Evolutionary conservation across 37 sponge, comb jelly and placozoan genomes (phyloP), one percentile per base, ranked within the genome.

Genomic region (Amphimedon queenslandica): DNA sequence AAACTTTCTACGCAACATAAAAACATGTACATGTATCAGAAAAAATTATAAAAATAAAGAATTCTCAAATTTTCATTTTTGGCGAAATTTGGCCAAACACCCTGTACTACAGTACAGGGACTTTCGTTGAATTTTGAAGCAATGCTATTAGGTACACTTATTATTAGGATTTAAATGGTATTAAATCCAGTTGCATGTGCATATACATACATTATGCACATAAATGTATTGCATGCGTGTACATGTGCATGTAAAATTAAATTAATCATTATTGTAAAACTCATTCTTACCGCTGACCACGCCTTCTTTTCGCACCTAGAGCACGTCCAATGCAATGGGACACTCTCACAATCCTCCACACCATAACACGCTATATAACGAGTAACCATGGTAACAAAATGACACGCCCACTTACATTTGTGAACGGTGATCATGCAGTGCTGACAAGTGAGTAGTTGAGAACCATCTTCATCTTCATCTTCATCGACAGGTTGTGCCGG

Each of bases 291-390:
- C 42, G 84, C 81, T 28, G 63, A 34, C 29, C 68, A 34, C 1
- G 63, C 74, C 41, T 87, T 80, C 16, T 37, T 40, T 18, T 37
- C 40, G 55, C 95, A 94, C 11, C 92, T 63, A n/a, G 31, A 20
- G 53, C 95, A 94, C 5, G 66, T 30, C 95, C 95, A 94, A 2
- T 57, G 31, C 25, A 16, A 18, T 51, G 40, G 43, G 8, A 35
- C 56, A 72, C 21, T 69, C 39, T 4, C 71, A 11, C 23, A 64
- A 6, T 24, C 64, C 30, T 40, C 8, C 6, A 87, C 63, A 38
- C 95, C 95, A 71, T 91, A 94, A 42, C 95, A 94, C 30, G 82
- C 89, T 88, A 60, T 29, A 63, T 11, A 58, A 2, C 29, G 67
- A 11, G 33, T 3, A 41, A 27, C 21, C 61, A 60, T 60, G 61